Base-by-base conservation (phyloP, 2,113 vertebrate species). In the Pachyramphus minor region DNA sequence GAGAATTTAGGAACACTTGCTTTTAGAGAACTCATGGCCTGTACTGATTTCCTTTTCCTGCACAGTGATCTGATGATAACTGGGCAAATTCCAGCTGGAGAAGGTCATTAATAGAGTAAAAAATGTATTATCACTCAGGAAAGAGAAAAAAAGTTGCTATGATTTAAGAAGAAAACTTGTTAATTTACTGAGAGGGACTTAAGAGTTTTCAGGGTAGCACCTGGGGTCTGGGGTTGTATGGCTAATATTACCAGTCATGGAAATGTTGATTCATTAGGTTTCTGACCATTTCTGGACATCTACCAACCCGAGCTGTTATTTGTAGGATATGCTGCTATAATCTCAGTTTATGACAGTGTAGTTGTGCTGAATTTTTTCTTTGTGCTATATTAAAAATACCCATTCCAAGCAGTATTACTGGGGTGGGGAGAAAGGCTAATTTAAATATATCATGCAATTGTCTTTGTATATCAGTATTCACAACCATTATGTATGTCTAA, bases 401-500 rank as follows among this genome's bases (percentile, higher is more conserved):
- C 4, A 23, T 64, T 62, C 50, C 31, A 82, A 93, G 59, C 47
- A 89, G 27, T 75, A 19, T 84, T 78, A 53, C 16, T 74, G 14
- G 77, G 37, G 24, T 60, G 35, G 5, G 9, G 7, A 7, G 5
- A 35, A n/a, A 63, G 62, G 16, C 19, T 71, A 64, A 64, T 94
- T 96, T 53, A 85, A 94, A 92, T 71, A 49, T 88, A 82, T 53
- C 41, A 64, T 49, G 28, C 67, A 87, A 52, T 96, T 97, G 89
- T 64, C 73, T 90, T 92, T 50, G 79, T 76, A 47, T 83, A 41
- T 92, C 78, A 55, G 30, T 44, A 78, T 81, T 89, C 69, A 77
- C 42, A 89, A 76, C 83, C 27, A 55, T 90, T 66, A 60, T 15
- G 9, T 75, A 18, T 52, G 24, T 86, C 66, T 90, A 64, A 42